Conservation (phyloP, 2,797 vertebrate species). For the Coranthus polyacanthus region DNA sequence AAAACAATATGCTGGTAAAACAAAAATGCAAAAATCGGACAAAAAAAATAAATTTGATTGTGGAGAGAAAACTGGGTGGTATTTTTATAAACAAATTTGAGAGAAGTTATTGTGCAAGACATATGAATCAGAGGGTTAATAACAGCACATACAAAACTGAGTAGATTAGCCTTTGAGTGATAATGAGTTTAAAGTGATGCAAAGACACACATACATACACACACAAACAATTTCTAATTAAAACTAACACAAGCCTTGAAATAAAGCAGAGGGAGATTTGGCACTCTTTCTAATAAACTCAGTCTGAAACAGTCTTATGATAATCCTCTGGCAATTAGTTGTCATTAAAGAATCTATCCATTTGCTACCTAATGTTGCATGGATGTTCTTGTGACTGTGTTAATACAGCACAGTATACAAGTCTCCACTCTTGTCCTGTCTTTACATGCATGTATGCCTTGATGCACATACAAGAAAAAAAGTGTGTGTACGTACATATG, state of each 20-base stretch:
- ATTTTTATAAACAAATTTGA: slow-evolving; percentile 86
- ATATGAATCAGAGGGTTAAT: slow-evolving; percentile 91
- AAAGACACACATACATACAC: slow-evolving; percentile 72
- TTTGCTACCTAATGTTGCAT: slow-evolving; percentile 41
- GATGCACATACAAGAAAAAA: slow-evolving; percentile 21
- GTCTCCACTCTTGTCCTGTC: slow-evolving; percentile 3
- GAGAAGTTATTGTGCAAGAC: slow-evolving; percentile 87
- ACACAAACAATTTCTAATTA: slow-evolving; percentile 87
- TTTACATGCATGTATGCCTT: slow-evolving; percentile 8
- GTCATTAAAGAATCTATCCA: slow-evolving; percentile 50
- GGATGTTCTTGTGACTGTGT: slow-evolving; percentile 38
- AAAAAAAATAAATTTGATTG: slow-evolving; percentile 33
- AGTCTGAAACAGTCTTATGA: slow-evolving; percentile 82
- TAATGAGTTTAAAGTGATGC: slow-evolving; percentile 92
- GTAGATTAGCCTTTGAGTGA: slow-evolving; percentile 84
- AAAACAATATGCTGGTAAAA: not conserved
- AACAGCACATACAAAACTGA: slow-evolving; percentile 69
- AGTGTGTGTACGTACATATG: slow-evolving; percentile 17
- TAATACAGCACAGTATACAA: slow-evolving; percentile 8
- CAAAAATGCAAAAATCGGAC: slow-evolving; percentile 54
- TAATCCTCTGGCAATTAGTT: slow-evolving; percentile 84
- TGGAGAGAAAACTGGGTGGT: slow-evolving; percentile 63
- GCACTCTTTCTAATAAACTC: slow-evolving; percentile 82
- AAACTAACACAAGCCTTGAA: slow-evolving; percentile 88
- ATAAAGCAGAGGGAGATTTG: slow-evolving; percentile 84